These are phyloP conservation scores for Liopterus haemorrhoidalis DNA, from an alignment of 2,888 invertebrate genomes.

Conservation along the genomic window DNA sequence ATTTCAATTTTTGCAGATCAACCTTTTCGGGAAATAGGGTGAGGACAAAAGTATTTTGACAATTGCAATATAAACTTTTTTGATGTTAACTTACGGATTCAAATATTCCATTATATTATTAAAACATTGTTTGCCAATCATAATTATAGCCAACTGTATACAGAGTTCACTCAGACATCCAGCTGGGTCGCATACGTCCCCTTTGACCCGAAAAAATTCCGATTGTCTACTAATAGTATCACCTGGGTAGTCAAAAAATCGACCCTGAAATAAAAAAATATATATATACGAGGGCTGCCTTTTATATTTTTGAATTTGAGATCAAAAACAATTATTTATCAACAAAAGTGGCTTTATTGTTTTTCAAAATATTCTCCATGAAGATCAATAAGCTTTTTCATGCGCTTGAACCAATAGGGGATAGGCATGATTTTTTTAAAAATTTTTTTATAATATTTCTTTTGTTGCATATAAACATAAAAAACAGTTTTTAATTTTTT, in stretches of 20 bases:
- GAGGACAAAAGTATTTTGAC: too few relatives aligned
- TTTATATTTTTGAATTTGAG: background rate
- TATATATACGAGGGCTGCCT: too few relatives aligned
- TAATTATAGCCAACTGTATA: constrained; percentile 86
- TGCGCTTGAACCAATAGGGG: too few relatives aligned
- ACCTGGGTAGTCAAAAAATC: constrained; percentile 84
- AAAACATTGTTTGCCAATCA: constrained; percentile 91
- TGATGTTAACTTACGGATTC: constrained; percentile 73
- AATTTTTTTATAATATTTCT: too few relatives aligned
- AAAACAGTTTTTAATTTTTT: too few relatives aligned
- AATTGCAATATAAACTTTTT: constrained; percentile 18
- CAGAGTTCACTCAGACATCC: constrained; percentile 89
- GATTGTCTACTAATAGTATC: constrained; percentile 68
- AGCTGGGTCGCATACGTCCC: constrained; percentile 85
- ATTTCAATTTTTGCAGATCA: constrained; percentile 5
- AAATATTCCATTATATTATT: constrained; percentile 89
- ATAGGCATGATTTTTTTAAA: too few relatives aligned
- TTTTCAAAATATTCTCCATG: background rate
- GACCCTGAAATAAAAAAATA: constrained; percentile 52
- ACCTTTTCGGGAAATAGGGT: too few relatives aligned
- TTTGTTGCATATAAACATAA: too few relatives aligned
- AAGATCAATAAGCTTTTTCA: too few relatives aligned
- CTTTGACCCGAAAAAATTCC: constrained; percentile 69
- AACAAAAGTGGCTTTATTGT: background rate
- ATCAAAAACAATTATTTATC: background rate